phyloP scores from a whole-genome alignment of 2,888 invertebrate species.

The Lepetodrilus schrolli region DNA sequence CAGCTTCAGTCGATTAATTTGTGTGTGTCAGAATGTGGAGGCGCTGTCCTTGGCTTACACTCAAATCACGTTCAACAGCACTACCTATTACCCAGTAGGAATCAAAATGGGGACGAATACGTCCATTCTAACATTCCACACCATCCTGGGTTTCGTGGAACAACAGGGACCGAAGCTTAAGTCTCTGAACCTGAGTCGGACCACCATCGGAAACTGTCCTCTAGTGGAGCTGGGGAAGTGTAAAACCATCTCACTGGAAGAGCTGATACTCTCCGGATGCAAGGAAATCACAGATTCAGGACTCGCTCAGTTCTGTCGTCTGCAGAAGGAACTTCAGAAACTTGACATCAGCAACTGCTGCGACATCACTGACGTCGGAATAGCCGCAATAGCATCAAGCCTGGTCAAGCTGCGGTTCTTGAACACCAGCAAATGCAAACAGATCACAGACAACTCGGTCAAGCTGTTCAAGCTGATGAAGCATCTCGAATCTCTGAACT shows the following conservation, averaged over 20 bases:
- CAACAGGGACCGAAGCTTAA: slow-evolving; percentile 79
- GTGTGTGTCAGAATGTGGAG: slow-evolving; percentile 80
- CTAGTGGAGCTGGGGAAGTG: slow-evolving; percentile 79
- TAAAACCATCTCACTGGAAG: slow-evolving; percentile 77
- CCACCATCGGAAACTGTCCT: slow-evolving; percentile 82
- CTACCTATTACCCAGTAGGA: slow-evolving; percentile 78
- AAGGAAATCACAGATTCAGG: slow-evolving; percentile 81
- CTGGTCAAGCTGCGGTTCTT: slow-evolving; percentile 80
- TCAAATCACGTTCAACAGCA: slow-evolving; percentile 83
- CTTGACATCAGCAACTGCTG: slow-evolving; percentile 82
- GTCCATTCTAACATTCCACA: slow-evolving; percentile 83
- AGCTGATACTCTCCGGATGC: slow-evolving; percentile 79
- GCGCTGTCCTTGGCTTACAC: slow-evolving; percentile 82
- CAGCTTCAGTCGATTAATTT: slow-evolving; percentile 81
- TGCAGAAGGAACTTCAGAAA: slow-evolving; percentile 79
- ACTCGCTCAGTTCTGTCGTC: slow-evolving; percentile 77
- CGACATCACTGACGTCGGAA: slow-evolving; percentile 81
- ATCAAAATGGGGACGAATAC: slow-evolving; percentile 77
- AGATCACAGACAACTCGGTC: slow-evolving; percentile 81
- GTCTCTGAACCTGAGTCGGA: slow-evolving; percentile 81
- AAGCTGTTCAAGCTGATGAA: slow-evolving; percentile 78
- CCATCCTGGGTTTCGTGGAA: slow-evolving; percentile 79
- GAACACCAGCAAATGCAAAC: slow-evolving; percentile 81
- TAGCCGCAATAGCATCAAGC: slow-evolving; percentile 80
- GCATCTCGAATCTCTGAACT: slow-evolving; percentile 80